These are phyloP conservation scores for Molossus alvarezi DNA, from an alignment of 2,797 vertebrate species.

Conservation along the genomic window DNA sequence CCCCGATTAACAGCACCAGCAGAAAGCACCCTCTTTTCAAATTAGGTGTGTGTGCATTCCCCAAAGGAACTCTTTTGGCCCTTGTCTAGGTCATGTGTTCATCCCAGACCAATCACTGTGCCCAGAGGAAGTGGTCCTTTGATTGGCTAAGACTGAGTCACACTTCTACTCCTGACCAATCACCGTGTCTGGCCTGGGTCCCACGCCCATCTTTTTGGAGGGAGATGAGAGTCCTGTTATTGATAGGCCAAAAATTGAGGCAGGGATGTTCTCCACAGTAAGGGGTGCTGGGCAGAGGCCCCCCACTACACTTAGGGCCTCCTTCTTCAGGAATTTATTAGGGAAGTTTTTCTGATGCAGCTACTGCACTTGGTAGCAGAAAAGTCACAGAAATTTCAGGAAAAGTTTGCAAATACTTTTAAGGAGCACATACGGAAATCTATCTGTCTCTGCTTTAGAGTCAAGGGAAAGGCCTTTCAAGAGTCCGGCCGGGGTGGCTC, in stretches of 20 bases:
- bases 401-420: neutral
- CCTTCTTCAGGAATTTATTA: neutral
- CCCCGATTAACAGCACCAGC: neutral
- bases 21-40: slow-evolving; percentile 7
- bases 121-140: neutral
- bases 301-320: neutral
- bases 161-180: neutral
- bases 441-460: neutral
- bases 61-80: neutral
- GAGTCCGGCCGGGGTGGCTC: neutral
- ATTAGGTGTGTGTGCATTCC: neutral
- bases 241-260: neutral
- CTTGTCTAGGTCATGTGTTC: neutral
- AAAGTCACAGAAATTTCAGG: neutral
- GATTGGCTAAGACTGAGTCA: neutral
- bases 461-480: neutral
- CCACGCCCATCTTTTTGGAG: neutral
- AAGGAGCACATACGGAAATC: neutral
- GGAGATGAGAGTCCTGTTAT: too few relatives aligned
- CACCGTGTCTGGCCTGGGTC: neutral
- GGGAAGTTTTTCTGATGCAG: neutral
- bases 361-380: neutral
- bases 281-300: neutral
- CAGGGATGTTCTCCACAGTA: neutral
- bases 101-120: neutral